A percentile compares a stretch with the other conserved stretches of the same genome.
phyloP scores from a whole-genome alignment of 92 coral and sea anemone species.

The Phenganax subtilis region DNA sequence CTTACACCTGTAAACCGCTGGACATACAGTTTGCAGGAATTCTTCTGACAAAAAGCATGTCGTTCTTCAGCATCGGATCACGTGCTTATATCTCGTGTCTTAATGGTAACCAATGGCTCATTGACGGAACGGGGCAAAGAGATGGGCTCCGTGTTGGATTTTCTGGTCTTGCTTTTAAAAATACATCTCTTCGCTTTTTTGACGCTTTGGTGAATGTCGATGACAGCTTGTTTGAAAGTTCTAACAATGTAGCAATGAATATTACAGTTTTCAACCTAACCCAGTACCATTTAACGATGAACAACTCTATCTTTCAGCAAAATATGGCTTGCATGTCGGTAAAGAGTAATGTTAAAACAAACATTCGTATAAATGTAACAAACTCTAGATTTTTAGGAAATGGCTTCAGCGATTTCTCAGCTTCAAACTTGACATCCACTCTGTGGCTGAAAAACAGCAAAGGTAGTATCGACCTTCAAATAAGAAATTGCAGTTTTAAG shows the following conservation, averaged over 20 bases:
- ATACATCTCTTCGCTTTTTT: constrained; percentile 36
- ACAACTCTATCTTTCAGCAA: constrained; percentile 18
- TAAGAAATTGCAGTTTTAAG: constrained; percentile 30
- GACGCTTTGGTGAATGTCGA: constrained; percentile 18
- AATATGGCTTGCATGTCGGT: constrained; percentile 32
- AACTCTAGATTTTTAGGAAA: constrained; percentile 35
- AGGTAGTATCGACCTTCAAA: neutral
- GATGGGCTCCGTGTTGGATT: constrained; percentile 12
- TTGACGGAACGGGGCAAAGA: constrained; percentile 18
- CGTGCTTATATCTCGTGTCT: constrained; percentile 34
- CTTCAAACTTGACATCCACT: neutral
- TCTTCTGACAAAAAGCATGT: constrained; percentile 26
- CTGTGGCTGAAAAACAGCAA: neutral
- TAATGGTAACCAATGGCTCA: constrained; percentile 27
- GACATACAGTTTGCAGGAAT: constrained; percentile 21
- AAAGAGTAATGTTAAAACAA: neutral
- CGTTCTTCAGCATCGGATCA: constrained; percentile 23
- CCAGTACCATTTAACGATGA: neutral
- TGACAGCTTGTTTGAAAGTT: constrained; percentile 21
- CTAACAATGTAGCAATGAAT: constrained; percentile 4
- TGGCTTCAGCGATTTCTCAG: neutral
- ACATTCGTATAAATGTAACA: neutral
- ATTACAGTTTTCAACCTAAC: constrained; percentile 2
- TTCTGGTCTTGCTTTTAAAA: constrained; percentile 33
- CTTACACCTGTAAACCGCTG: constrained; percentile 23